Evolutionary conservation across 2,113 vertebrate species (phyloP).

Genomic region (Tetraodon nigroviridis): DNA sequence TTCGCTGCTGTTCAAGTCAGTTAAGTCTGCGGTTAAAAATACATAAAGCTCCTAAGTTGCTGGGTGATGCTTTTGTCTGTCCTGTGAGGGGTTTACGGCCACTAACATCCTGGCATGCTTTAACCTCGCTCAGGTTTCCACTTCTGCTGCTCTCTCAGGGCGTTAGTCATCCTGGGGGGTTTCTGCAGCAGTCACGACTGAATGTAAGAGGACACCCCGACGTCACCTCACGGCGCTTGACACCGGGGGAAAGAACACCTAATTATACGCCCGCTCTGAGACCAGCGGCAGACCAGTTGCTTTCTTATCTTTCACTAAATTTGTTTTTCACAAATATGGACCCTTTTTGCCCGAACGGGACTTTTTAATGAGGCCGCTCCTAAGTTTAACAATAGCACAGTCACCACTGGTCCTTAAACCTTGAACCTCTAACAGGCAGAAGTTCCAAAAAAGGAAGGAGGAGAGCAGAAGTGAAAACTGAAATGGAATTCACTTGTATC

Average conservation of each 20-base stretch:
- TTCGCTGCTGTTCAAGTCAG: neutral
- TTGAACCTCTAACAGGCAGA: conserved; percentile 17
- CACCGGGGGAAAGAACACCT: conserved; percentile 25
- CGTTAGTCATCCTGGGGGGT: conserved; percentile 30
- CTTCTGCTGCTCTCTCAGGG: conserved; percentile 10
- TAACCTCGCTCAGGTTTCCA: conserved; percentile 35
- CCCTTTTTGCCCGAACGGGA: neutral
- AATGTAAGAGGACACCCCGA: conserved; percentile 23
- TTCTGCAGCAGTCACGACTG: conserved; percentile 17
- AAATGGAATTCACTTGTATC: conserved; percentile 34
- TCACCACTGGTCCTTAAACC: conserved; percentile 12
- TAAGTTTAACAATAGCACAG: conserved; percentile 10
- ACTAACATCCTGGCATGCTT: conserved; percentile 45
- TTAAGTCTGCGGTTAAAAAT: conserved; percentile 3
- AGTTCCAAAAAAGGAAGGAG: conserved; percentile 50
- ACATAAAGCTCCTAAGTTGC: neutral
- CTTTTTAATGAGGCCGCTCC: conserved; percentile 1
- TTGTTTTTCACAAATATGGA: neutral
- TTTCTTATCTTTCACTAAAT: neutral
- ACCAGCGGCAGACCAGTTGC: conserved; percentile 30
- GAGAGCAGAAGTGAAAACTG: conserved; percentile 15
- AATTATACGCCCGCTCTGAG: conserved; percentile 35
- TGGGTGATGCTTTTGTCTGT: conserved; percentile 43
- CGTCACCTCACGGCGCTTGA: conserved; percentile 3
- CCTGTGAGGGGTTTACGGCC: conserved; percentile 26